Evolutionary conservation across 2,797 vertebrate genomes (phyloP).

Genomic region (Eurystomus glaucurus): DNA sequence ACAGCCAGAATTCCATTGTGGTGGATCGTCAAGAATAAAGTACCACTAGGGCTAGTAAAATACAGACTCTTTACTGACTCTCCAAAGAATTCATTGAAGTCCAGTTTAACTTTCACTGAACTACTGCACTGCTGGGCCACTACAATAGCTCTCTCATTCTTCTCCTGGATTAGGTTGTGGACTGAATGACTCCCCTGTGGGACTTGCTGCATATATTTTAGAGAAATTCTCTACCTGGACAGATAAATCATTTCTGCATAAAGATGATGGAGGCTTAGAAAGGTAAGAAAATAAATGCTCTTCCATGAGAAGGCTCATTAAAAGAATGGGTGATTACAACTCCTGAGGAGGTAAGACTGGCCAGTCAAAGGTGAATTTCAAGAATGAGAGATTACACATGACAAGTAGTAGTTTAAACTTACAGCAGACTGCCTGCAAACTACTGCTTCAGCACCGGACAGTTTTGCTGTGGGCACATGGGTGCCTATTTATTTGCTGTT

Average conservation of each 20-base stretch:
- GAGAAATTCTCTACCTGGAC: slow-evolving; percentile 94
- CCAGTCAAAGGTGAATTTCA: not conserved
- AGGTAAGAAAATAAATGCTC: slow-evolving; percentile 78
- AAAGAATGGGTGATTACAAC: not conserved
- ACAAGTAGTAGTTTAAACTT: not conserved
- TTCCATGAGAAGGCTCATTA: not conserved
- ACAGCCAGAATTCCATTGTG: not conserved
- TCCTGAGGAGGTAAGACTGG: not conserved
- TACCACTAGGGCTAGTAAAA: not conserved
- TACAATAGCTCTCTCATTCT: not conserved
- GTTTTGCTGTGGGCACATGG: not conserved
- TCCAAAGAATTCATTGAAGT: not conserved
- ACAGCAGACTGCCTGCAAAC: not conserved
- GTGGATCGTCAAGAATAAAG: not conserved
- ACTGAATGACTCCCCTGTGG: slow-evolving; percentile 90
- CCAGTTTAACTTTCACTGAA: not conserved
- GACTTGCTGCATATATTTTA: slow-evolving; percentile 91
- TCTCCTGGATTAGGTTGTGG: slow-evolving; percentile 84
- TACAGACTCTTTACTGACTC: not conserved
- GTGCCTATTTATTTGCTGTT: not conserved
- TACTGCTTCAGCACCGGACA: not conserved
- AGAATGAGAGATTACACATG: not conserved
- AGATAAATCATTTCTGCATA: slow-evolving; percentile 80
- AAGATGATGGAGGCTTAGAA: slow-evolving; percentile 88
- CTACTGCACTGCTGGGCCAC: not conserved